A percentile compares a stretch with the other conserved stretches of the same genome.
phyloP scores from a whole-genome alignment of 2,113 vertebrate genomes.

The Acrocephalus kingi region DNA sequence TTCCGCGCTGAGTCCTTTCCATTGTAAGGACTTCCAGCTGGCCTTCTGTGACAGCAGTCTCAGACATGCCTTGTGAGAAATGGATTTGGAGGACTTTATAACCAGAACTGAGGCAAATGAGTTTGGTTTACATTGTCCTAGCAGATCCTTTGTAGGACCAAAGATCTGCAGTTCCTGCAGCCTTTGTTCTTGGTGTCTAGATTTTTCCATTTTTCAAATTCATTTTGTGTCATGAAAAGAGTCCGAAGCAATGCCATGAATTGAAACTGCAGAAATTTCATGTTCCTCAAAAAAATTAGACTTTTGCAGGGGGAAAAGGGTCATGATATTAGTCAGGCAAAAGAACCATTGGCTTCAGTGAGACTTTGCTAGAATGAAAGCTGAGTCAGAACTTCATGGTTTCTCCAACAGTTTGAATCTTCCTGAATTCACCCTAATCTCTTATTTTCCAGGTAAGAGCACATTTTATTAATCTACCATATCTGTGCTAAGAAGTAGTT shows the following conservation, averaged over 20 bases:
- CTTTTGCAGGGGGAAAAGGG: neutral
- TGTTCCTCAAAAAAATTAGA: neutral
- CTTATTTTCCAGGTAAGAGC: neutral
- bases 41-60: neutral
- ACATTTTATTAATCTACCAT: slow-evolving; percentile 27
- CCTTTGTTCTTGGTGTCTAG: neutral
- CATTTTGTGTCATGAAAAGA: neutral
- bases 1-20: neutral
- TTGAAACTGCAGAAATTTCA: neutral
- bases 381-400: neutral
- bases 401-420: neutral
- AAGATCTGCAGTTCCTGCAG: neutral
- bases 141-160: neutral
- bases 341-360: neutral
- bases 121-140: neutral
- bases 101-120: neutral
- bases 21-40: neutral
- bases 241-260: neutral
- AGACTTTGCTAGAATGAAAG: neutral
- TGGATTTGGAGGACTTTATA: neutral
- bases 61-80: neutral
- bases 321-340: neutral
- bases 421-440: neutral
- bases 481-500: slow-evolving; percentile 9
- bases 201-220: neutral